Conservation (phyloP, 1,140 invertebrate species). For the Bombus soroeensis region DNA sequence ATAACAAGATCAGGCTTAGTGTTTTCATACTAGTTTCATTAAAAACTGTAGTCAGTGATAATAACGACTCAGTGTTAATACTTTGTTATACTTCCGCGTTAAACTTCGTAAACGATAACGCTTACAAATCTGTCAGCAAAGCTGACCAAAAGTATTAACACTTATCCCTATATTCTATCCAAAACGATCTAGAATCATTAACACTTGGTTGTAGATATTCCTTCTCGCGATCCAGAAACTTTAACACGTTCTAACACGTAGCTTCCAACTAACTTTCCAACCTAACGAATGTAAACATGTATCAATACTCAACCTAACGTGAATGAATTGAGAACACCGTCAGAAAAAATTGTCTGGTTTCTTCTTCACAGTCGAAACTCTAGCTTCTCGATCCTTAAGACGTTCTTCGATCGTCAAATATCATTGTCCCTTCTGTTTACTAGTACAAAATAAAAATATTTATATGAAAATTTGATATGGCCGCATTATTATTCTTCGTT, state of each 20-base stretch:
- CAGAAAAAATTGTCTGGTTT: not conserved
- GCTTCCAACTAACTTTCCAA: not conserved
- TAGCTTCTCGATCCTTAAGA: not conserved
- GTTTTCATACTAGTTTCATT: not conserved
- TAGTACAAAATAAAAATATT: not conserved
- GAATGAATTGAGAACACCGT: constrained; percentile 9
- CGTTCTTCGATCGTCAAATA: not conserved
- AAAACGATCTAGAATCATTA: constrained; percentile 13
- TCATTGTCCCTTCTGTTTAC: not conserved
- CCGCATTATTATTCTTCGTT: too few relatives aligned
- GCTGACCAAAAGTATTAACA: constrained; percentile 1
- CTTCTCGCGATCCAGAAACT: constrained; percentile 4
- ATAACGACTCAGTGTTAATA: not conserved
- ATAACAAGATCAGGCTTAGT: not conserved
- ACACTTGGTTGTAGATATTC: not conserved
- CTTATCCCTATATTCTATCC: not conserved
- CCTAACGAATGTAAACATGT: constrained; percentile 1
- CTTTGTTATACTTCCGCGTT: not conserved
- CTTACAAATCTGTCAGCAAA: constrained; percentile 1
- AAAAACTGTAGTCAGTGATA: not conserved
- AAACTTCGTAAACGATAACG: not conserved
- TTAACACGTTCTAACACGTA: not conserved
- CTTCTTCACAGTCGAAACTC: not conserved
- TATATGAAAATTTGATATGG: not conserved
- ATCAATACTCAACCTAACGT: not conserved